Percentiles rank a stretch among this genome's conserved stretches.
phyloP scores from a whole-genome alignment of 2,888 invertebrate genomes.

The Heliconius ethilla region DNA sequence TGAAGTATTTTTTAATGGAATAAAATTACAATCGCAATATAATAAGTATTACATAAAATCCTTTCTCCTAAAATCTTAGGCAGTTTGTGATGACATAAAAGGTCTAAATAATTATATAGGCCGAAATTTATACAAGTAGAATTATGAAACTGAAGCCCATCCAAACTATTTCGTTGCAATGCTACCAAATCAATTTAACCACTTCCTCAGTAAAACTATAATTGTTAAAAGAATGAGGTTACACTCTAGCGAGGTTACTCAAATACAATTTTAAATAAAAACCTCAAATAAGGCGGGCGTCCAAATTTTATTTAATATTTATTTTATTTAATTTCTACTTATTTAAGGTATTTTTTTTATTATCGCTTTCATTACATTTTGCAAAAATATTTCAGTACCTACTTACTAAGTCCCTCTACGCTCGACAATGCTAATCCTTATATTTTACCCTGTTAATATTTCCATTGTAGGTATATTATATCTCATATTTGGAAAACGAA shows the following conservation, averaged over 20 bases:
- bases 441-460: too few species aligned
- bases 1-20: neutral
- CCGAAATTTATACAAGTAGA: neutral
- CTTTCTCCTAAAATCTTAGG: too few species aligned
- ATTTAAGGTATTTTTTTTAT: too few species aligned
- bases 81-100: neutral
- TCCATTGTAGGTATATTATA: too few species aligned
- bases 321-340: neutral
- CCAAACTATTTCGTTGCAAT: neutral
- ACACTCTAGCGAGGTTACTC: neutral
- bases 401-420: too few species aligned
- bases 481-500: too few species aligned
- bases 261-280: conserved; percentile 11
- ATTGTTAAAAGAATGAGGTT: conserved; percentile 19
- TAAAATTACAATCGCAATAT: neutral
- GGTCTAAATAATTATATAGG: neutral
- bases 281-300: neutral
- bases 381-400: too few species aligned
- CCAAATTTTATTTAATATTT: neutral
- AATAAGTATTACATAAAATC: too few species aligned
- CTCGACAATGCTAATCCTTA: too few species aligned
- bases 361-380: too few species aligned
- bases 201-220: conserved; percentile 21
- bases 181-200: conserved; percentile 6
- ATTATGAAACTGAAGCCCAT: neutral